A percentile compares a stretch with the other conserved stretches of the same genome.
Conservation (phyloP, 2,888 invertebrate species). For the Melipona bicolor region DNA sequence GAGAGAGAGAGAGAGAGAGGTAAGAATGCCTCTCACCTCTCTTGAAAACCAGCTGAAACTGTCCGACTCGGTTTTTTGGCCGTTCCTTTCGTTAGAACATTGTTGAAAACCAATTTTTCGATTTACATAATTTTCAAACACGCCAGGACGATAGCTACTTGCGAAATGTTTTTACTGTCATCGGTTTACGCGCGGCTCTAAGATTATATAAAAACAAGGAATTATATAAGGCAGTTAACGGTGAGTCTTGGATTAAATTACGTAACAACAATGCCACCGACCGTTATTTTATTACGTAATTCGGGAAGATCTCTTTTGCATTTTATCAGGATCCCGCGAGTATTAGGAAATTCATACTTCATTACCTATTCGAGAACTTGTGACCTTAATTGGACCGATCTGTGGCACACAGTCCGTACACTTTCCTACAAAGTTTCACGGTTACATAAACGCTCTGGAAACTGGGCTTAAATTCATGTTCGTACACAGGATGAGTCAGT, state of each 20-base stretch:
- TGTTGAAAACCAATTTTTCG: constrained; percentile 17
- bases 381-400: constrained; percentile 43
- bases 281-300: constrained; percentile 52
- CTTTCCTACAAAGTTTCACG: constrained; percentile 38
- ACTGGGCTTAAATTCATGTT: constrained; percentile 8
- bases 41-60: constrained; percentile 1
- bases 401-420: not conserved
- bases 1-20: too few species aligned
- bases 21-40: not conserved
- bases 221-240: constrained; percentile 61
- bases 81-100: constrained; percentile 14
- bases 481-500: not conserved
- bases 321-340: not conserved
- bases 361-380: constrained; percentile 2
- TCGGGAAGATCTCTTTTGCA: constrained; percentile 31
- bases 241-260: constrained; percentile 47
- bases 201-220: constrained; percentile 60
- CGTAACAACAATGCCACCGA: constrained; percentile 59
- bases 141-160: constrained; percentile 12
- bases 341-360: constrained; percentile 12
- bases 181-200: constrained; percentile 14
- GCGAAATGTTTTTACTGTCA: constrained; percentile 36
- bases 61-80: too few species aligned
- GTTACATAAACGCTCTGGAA: constrained; percentile 41
- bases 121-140: constrained; percentile 41